A percentile compares a stretch with the other conserved stretches of the same genome.
These are phyloP conservation scores for Halichondria panicea DNA, from an alignment of 37 sponge, comb jelly and placozoan genomes.

Conservation along the genomic window DNA sequence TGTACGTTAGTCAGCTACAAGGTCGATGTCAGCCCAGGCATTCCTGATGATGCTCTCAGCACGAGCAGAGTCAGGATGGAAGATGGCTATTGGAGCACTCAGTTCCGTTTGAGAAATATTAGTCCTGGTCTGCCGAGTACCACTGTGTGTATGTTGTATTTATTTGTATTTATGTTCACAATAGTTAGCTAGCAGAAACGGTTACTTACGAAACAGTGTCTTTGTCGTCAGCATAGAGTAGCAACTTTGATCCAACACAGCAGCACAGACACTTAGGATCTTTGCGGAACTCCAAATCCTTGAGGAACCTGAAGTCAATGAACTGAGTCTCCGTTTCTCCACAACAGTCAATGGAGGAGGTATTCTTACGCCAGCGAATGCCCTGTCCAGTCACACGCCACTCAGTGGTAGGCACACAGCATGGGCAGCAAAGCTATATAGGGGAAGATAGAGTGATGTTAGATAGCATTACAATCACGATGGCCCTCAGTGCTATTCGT, in stretches of 20 bases:
- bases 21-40: slow-evolving; percentile 81
- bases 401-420: slow-evolving; percentile 71
- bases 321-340: slow-evolving; percentile 86
- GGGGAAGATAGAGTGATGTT: neutral
- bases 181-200: too few species aligned
- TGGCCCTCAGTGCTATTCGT: too few species aligned
- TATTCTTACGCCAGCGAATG: slow-evolving; percentile 77
- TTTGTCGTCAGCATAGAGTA: slow-evolving; percentile 88
- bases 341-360: slow-evolving; percentile 74
- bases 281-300: slow-evolving; percentile 77
- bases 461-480: too few species aligned
- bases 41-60: slow-evolving; percentile 79
- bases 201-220: slow-evolving; percentile 41
- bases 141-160: neutral
- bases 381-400: slow-evolving; percentile 92
- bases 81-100: slow-evolving; percentile 64
- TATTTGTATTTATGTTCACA: too few species aligned
- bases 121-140: slow-evolving; percentile 35
- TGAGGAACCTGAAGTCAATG: slow-evolving; percentile 87
- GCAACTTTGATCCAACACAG: slow-evolving; percentile 76
- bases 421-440: slow-evolving; percentile 63
- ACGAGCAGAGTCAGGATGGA: slow-evolving; percentile 69
- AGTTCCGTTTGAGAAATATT: slow-evolving; percentile 9
- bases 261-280: slow-evolving; percentile 78
- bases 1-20: slow-evolving; percentile 86